Evolutionary conservation across 1,140 invertebrate genomes (phyloP).

Genomic region (Anadara kagoshimensis): DNA sequence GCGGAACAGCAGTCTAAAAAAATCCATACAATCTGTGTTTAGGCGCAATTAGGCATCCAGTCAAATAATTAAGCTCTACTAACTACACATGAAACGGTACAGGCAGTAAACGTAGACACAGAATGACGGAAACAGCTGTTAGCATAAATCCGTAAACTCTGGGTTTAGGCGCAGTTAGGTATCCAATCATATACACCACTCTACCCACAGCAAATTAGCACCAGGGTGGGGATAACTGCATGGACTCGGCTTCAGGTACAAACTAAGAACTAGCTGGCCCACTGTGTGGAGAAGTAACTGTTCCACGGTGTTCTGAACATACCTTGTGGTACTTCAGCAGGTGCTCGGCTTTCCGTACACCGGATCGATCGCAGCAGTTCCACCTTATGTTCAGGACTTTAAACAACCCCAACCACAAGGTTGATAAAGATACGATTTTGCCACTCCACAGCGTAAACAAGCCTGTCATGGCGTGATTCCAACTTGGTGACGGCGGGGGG

Average conservation of each 20-base stretch:
- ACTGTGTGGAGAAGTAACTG: slow-evolving; percentile 24
- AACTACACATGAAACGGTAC: too few species aligned
- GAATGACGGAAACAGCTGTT: background rate
- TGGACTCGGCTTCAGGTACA: slow-evolving; percentile 13
- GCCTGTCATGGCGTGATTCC: too few species aligned
- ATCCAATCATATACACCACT: slow-evolving; percentile 23
- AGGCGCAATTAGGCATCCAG: too few species aligned
- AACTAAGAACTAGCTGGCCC: slow-evolving; percentile 25
- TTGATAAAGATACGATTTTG: too few species aligned
- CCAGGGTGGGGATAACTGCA: slow-evolving; percentile 27
- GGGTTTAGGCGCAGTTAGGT: slow-evolving; percentile 4
- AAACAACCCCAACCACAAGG: too few species aligned
- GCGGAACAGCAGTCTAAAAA: too few species aligned
- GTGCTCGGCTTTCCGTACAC: slow-evolving; percentile 23
- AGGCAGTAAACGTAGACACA: background rate
- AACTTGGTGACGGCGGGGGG: too few species aligned
- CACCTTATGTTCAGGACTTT: too few species aligned
- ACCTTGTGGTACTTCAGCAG: slow-evolving; percentile 8
- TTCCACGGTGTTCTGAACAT: slow-evolving; percentile 32
- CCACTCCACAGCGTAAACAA: too few species aligned
- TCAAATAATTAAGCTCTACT: too few species aligned
- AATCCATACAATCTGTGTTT: too few species aligned
- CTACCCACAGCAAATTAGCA: slow-evolving; percentile 23
- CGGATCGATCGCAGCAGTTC: slow-evolving; percentile 26
- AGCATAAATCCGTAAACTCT: background rate